Percentiles rank a stretch among this genome's conserved stretches.
These are phyloP conservation scores for Crotalus adamanteus DNA, from an alignment of 2,797 vertebrate species.

Conservation along the genomic window DNA sequence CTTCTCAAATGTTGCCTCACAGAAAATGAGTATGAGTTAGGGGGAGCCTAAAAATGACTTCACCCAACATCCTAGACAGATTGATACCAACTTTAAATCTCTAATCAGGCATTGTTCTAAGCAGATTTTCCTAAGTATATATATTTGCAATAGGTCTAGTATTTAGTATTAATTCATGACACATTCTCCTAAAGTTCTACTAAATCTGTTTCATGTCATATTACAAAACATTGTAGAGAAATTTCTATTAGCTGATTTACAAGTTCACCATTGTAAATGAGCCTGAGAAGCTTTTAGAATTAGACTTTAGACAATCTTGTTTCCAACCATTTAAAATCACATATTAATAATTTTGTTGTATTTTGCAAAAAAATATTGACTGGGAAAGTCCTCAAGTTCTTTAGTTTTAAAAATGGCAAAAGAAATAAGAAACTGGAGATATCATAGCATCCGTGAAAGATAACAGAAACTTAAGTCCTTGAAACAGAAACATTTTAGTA, in stretches of 20 bases:
- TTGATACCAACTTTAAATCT: background rate
- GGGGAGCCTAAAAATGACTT: too few species aligned
- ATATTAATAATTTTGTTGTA: background rate
- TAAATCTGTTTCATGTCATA: conserved; percentile 24
- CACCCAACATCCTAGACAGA: background rate
- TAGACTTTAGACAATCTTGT: background rate
- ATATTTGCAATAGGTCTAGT: background rate
- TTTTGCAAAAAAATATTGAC: background rate
- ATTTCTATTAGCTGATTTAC: background rate
- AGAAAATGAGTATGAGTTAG: background rate
- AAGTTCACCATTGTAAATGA: background rate
- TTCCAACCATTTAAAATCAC: background rate
- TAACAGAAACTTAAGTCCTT: conserved; percentile 41
- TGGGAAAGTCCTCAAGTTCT: background rate
- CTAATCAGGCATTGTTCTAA: background rate
- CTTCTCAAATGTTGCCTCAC: background rate
- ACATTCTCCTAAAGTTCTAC: background rate
- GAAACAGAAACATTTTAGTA: conserved; percentile 26
- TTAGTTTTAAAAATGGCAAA: background rate
- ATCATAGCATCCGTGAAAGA: conserved; percentile 31
- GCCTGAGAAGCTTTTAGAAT: background rate
- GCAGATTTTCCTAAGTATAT: background rate
- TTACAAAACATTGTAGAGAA: background rate
- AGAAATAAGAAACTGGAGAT: conserved; percentile 54
- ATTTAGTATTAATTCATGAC: conserved; percentile 22